Conservation (phyloP, 2,797 vertebrate genomes). For the Thripadectes ignobilis region DNA sequence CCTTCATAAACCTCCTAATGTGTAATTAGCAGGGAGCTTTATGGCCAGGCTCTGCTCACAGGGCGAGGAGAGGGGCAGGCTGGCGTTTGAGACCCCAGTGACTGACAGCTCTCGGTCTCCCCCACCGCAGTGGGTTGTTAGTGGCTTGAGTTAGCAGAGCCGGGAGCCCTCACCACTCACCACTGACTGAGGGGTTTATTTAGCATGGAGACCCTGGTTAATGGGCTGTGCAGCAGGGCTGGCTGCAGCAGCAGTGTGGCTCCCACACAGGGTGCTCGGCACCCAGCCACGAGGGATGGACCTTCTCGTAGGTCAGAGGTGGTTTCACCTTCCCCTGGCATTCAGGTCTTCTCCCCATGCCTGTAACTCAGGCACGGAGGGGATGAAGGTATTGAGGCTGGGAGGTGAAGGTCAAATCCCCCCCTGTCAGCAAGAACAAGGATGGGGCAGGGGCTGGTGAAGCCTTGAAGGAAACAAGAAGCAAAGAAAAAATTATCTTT, state of each 20-base stretch:
- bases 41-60: background rate
- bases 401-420: background rate
- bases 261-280: rapidly evolving
- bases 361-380: background rate
- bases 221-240: slow-evolving; percentile 31
- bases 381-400: background rate
- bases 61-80: background rate
- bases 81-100: background rate
- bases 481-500: background rate
- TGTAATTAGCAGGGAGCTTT: slow-evolving; percentile 17
- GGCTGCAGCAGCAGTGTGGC: background rate
- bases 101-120: slow-evolving; percentile 1
- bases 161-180: background rate
- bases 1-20: slow-evolving; percentile 17
- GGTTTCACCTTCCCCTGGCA: background rate
- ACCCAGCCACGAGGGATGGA: background rate
- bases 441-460: no score
- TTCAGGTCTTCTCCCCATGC: background rate
- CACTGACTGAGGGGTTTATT: slow-evolving; percentile 41
- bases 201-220: slow-evolving; percentile 39
- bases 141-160: background rate
- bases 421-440: background rate
- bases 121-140: background rate
- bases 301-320: background rate
- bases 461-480: background rate